Conservation (phyloP, 35 echinoderm and acorn worm genomes). For the Stichopus chloronotus region DNA sequence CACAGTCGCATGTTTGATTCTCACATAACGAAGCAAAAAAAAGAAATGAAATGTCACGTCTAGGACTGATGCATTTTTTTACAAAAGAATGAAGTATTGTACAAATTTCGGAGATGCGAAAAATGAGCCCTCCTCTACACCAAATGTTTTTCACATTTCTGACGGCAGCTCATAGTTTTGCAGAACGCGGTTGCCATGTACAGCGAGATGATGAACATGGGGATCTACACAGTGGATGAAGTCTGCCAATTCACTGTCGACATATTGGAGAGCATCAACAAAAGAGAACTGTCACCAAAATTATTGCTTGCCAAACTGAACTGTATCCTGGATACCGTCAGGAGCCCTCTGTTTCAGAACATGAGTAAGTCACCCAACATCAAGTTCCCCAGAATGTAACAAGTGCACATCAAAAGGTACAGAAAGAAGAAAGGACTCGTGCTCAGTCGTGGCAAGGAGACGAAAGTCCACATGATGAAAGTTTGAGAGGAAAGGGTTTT, state of each 20-base stretch:
- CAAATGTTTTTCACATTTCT: neutral
- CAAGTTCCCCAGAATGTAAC: neutral
- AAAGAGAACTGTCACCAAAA: conserved; percentile 1
- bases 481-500: too few species aligned
- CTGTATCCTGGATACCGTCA: conserved; percentile 79
- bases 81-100: too few species aligned
- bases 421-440: too few species aligned
- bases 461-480: too few species aligned
- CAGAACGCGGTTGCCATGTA: conserved; percentile 71
- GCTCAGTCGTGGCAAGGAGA: too few species aligned
- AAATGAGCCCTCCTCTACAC: too few species aligned
- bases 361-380: conserved; percentile 54
- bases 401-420: too few species aligned
- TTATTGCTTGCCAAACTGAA: conserved; percentile 78
- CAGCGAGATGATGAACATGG: conserved; percentile 67
- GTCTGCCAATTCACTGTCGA: conserved; percentile 84
- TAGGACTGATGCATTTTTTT: too few species aligned
- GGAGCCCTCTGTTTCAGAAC: conserved; percentile 78
- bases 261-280: conserved; percentile 73
- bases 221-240: conserved; percentile 71
- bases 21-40: too few species aligned
- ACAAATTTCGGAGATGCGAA: too few species aligned
- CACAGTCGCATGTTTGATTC: too few species aligned
- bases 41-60: too few species aligned
- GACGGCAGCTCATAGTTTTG: conserved; percentile 74